phyloP scores from a whole-genome alignment of 2,113 vertebrate species.

The Neofelis nebulosa region DNA sequence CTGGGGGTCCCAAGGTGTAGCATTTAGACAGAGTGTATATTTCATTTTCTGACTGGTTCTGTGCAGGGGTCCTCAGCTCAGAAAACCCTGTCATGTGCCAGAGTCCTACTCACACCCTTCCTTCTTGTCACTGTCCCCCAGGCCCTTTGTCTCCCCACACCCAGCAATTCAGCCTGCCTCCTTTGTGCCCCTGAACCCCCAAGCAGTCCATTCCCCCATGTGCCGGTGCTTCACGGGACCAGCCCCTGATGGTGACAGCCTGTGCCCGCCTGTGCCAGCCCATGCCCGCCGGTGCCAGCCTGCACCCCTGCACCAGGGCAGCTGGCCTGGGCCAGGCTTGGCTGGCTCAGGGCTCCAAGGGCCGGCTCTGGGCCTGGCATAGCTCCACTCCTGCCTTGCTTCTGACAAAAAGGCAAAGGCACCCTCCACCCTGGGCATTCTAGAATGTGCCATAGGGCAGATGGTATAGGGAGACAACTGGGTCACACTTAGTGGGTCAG shows the following conservation, averaged over 20 bases:
- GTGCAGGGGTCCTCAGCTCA: background rate
- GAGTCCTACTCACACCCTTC: background rate
- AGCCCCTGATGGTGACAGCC: background rate
- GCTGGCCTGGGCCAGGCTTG: slow-evolving; percentile 62
- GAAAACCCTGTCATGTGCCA: background rate
- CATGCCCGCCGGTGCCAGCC: slow-evolving; percentile 58
- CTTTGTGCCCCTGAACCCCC: background rate
- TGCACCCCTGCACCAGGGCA: slow-evolving; percentile 49
- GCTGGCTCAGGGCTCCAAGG: slow-evolving; percentile 1
- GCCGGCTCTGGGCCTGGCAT: slow-evolving; percentile 59
- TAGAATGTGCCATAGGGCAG: background rate
- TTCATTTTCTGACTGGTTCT: background rate
- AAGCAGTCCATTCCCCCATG: background rate
- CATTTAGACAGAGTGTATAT: background rate
- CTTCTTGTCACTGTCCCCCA: background rate
- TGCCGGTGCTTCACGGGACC: background rate
- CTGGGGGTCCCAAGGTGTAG: no score
- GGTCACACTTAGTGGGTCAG: background rate
- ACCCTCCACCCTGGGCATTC: background rate
- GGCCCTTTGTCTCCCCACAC: slow-evolving; percentile 22
- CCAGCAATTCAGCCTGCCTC: background rate
- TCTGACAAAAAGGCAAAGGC: slow-evolving; percentile 17
- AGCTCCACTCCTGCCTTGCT: slow-evolving; percentile 52
- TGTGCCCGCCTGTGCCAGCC: slow-evolving; percentile 63
- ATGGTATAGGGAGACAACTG: background rate